These are phyloP conservation scores for rabbit (Oryctolagus cuniculus) DNA, from an alignment of 2,113 vertebrate genomes.

Conservation along the genomic window mOryCun1.1 NC_091432.1:162929001-162929500, in stretches of 20 bases:
- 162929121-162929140: no score
- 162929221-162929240: no score
- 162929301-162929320: neutral
- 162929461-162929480: neutral
- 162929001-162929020: no score
- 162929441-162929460: neutral
- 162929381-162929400: neutral
- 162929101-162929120: no score
- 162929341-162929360: neutral
- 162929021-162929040: no score
- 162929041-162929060: no score
- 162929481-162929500: neutral
- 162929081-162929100: no score
- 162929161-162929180: no score
- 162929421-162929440: neutral
- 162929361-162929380: neutral
- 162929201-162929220: no score
- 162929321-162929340: neutral
- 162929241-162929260: neutral
- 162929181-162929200: no score
- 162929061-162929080: no score
- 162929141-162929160: no score
- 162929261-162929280: neutral
- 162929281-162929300: neutral
- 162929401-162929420: neutral